Evolutionary conservation across 2,888 invertebrate species (phyloP), one percentile per base, ranked within the genome.

Genomic region (Deladenus siricidicola): DNA sequence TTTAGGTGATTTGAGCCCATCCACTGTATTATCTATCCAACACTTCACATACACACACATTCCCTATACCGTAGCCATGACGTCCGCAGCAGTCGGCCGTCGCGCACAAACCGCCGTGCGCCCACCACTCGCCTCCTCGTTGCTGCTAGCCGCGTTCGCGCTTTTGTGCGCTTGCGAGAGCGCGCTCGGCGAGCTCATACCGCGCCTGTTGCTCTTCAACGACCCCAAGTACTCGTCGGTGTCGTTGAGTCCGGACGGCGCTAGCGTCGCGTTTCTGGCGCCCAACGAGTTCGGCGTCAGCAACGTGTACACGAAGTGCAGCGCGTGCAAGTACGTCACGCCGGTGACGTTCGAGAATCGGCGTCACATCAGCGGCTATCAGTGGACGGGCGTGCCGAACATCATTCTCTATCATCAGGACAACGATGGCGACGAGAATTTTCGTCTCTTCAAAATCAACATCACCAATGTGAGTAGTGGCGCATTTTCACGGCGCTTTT

Each of bases 351-450:
- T 75, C 55, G 77, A 77, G 56, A 66, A 60, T n/a, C 63, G 66
- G 43, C 60, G 67, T 23, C 67, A 71, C n/a, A 70, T 77, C 34
- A 62, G 71, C 26, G 65, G 75, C n/a, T 77, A 73, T 58, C 64
- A 71, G 4, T 77, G 74, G 74, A 77, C 77, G 1, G 74, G 71
- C 4, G 65, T 77, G 8, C 70, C 72, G 10, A 72, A 76, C 29
- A 63, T 62, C 8, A 71, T 77, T 47, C 61, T 77, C n/a, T 77
- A 71, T 63, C 62, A 67, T 10, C 75, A 62, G 19, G 62, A 77
- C 63, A 70, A 70, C 56, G 69, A 77, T 57, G 77, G 77, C 17
- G 76, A 77, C 61, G 77, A 77, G 65, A 77, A 77, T 60, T 71
- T 69, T 10, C 66, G 67, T 19, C 68, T 77, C 23, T 77, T 68